phyloP scores from a whole-genome alignment of 2,888 invertebrate species.

The Brassicogethes aeneus region DNA sequence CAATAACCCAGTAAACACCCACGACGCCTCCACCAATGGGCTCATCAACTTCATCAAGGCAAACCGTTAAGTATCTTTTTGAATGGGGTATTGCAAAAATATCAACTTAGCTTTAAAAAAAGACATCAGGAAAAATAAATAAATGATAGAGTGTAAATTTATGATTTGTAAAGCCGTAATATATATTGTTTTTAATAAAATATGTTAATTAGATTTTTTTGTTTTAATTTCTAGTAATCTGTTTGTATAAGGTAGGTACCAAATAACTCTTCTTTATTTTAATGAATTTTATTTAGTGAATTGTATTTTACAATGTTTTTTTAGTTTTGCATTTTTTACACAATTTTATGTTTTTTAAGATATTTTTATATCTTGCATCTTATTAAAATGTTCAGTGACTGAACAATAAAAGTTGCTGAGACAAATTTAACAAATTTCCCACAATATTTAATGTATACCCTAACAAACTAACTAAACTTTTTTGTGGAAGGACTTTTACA shows the following conservation, averaged over 20 bases:
- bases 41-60: slow-evolving; percentile 89
- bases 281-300: no score
- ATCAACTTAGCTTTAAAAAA: background rate
- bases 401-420: no score
- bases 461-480: no score
- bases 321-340: no score
- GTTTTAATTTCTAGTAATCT: background rate
- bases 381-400: no score
- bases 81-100: background rate
- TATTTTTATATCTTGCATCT: no score
- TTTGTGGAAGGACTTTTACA: no score
- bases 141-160: slow-evolving; percentile 6
- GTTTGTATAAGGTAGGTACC: background rate
- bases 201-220: background rate
- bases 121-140: background rate
- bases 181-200: slow-evolving; percentile 1
- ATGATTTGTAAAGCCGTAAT: slow-evolving; percentile 1
- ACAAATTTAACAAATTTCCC: no score
- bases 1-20: slow-evolving; percentile 57
- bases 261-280: no score
- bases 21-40: slow-evolving; percentile 95
- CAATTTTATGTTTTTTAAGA: no score
- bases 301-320: no score
- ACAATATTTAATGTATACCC: no score
- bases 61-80: slow-evolving; percentile 17